Percentiles rank a stretch among this genome's conserved stretches.
Evolutionary conservation across 1,140 invertebrate species (phyloP).

Genomic region (Arctopsyche grandis): DNA sequence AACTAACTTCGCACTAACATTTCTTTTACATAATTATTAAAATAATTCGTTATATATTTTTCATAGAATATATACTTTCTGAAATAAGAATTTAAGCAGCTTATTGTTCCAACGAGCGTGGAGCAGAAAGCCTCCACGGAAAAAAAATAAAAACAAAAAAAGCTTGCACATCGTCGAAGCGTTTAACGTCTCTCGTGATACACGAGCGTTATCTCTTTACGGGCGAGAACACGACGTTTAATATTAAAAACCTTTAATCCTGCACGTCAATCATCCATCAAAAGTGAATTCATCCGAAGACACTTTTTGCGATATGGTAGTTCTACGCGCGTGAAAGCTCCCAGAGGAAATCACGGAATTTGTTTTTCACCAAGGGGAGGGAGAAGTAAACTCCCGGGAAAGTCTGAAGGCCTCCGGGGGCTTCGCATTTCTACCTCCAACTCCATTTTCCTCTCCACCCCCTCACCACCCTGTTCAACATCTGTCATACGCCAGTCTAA

Average conservation of each 20-base stretch:
- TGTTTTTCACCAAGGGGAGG: slow-evolving; percentile 18
- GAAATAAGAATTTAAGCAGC: too few species aligned
- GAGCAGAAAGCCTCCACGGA: not conserved
- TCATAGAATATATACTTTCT: too few species aligned
- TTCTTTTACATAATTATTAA: too few species aligned
- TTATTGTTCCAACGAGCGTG: too few species aligned
- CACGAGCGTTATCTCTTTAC: not conserved
- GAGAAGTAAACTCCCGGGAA: not conserved
- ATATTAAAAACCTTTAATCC: slow-evolving; percentile 24
- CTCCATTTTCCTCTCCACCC: not conserved
- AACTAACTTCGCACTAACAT: too few species aligned
- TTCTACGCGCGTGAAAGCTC: slow-evolving; percentile 33
- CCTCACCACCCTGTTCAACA: too few species aligned
- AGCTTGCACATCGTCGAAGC: not conserved
- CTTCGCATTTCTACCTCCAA: not conserved
- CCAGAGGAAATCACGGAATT: slow-evolving; percentile 40
- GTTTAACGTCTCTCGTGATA: not conserved
- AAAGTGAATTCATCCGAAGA: slow-evolving; percentile 47
- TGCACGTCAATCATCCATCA: slow-evolving; percentile 41
- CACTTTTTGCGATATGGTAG: slow-evolving; percentile 34
- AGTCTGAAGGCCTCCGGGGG: too few species aligned
- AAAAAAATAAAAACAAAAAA: slow-evolving; percentile 1
- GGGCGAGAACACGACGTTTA: not conserved
- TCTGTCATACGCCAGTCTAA: not conserved
- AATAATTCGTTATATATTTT: too few species aligned